Evolutionary conservation across 2,797 vertebrate species (phyloP).

Genomic region (Petrocephalus sullivani): DNA sequence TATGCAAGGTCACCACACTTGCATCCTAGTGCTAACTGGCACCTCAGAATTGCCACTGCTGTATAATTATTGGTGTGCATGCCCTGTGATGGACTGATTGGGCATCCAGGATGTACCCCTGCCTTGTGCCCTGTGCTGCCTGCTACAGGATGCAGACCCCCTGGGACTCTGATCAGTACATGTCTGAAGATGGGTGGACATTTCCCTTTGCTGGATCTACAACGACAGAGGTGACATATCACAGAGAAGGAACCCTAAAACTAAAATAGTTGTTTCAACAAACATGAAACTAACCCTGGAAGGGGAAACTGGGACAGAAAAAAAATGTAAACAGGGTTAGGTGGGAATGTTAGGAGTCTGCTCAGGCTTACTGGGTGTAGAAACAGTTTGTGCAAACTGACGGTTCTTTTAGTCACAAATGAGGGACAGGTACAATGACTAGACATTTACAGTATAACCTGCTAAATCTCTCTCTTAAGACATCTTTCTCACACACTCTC

Average conservation of each 20-base stretch:
- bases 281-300: neutral
- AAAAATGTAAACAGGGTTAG: neutral
- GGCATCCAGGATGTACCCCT: neutral
- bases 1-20: neutral
- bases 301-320: neutral
- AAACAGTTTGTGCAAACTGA: neutral
- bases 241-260: neutral
- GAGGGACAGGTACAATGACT: neutral
- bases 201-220: neutral
- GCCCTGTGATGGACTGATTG: neutral
- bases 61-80: neutral
- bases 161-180: neutral
- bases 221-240: neutral
- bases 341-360: neutral
- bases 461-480: neutral
- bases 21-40: neutral
- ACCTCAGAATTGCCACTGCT: neutral
- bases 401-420: neutral
- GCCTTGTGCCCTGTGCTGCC: neutral
- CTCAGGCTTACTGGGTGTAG: neutral
- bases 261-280: neutral
- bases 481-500: neutral
- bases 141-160: neutral
- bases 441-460: neutral
- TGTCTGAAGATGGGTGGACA: neutral